Percentiles rank a stretch among this genome's conserved stretches.
Conservation (phyloP, 2,113 vertebrate species). For the Halcyon senegalensis region DNA sequence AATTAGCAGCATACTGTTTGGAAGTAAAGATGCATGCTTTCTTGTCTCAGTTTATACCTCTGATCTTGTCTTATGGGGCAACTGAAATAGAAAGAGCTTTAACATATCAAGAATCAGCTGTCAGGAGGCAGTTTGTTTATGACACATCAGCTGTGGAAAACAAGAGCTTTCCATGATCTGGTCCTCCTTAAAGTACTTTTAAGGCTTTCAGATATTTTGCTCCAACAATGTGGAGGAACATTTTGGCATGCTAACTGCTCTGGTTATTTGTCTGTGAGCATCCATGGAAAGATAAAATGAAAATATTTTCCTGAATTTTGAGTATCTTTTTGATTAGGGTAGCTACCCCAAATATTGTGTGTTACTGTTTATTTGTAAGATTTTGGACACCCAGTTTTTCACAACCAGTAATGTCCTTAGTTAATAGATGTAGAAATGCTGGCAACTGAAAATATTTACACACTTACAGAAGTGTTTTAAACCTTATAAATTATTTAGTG, state of each 20-base stretch:
- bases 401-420: neutral
- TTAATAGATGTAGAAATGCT: neutral
- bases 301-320: neutral
- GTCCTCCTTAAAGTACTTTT: neutral
- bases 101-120: neutral
- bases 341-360: neutral
- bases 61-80: neutral
- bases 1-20: fast-evolving
- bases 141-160: neutral
- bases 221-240: neutral
- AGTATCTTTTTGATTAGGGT: neutral
- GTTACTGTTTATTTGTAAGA: neutral
- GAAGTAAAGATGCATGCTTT: neutral
- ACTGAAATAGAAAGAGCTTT: neutral
- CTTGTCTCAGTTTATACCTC: neutral
- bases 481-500: neutral
- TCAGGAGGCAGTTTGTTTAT: neutral
- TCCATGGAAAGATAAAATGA: neutral
- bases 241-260: neutral
- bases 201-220: neutral
- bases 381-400: neutral
- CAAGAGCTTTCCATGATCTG: neutral
- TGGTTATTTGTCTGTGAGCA: neutral
- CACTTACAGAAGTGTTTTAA: neutral
- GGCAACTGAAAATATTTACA: neutral